Conservation (phyloP, 2,888 invertebrate species). For the Leptopilina drosophilae region DNA sequence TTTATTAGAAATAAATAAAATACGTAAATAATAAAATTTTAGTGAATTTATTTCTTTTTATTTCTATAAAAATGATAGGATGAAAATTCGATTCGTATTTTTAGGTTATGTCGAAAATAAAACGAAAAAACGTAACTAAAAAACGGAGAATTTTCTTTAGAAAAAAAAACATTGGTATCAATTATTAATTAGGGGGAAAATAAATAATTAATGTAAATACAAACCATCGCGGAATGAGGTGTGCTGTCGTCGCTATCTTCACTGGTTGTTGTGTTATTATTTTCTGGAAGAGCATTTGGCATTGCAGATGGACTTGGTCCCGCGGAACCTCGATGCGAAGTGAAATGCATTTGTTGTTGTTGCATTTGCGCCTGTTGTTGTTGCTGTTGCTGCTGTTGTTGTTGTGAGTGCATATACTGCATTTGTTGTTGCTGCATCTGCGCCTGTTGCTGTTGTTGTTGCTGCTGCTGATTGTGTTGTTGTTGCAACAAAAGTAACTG, state of each 20-base stretch:
- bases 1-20: too few relatives aligned
- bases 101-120: too few relatives aligned
- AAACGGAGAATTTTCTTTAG: too few relatives aligned
- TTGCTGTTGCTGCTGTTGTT: slow-evolving; percentile 70
- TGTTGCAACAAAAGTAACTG: slow-evolving; percentile 79
- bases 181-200: too few relatives aligned
- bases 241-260: slow-evolving; percentile 92
- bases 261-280: slow-evolving; percentile 84
- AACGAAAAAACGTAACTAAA: too few relatives aligned
- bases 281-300: slow-evolving; percentile 78
- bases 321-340: slow-evolving; percentile 79
- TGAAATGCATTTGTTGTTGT: slow-evolving; percentile 52
- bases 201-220: slow-evolving; percentile 53
- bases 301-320: slow-evolving; percentile 80
- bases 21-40: too few relatives aligned
- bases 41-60: too few relatives aligned
- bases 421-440: slow-evolving; percentile 68
- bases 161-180: too few relatives aligned
- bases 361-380: slow-evolving; percentile 69
- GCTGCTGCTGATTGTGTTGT: slow-evolving; percentile 74
- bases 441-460: slow-evolving; percentile 64
- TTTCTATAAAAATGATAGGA: too few relatives aligned
- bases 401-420: slow-evolving; percentile 68
- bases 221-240: slow-evolving; percentile 83
- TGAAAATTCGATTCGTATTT: too few relatives aligned